Evolutionary conservation across 2,113 vertebrate species (phyloP).

Genomic region (Numida meleagris): DNA sequence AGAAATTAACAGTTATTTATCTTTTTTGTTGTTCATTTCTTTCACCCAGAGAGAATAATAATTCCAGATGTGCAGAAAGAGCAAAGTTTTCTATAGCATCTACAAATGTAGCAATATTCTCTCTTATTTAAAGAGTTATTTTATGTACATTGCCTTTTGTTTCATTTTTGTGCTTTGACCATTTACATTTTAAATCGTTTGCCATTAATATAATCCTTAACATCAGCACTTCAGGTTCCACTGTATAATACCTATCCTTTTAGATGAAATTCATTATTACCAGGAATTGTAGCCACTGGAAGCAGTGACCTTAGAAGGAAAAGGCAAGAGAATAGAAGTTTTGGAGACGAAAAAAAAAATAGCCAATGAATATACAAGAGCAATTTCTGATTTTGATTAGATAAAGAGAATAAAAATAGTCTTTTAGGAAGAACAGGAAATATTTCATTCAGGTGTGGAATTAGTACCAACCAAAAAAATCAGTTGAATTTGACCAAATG

Average conservation of each 20-base stretch:
- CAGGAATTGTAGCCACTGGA: neutral
- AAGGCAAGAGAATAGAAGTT: neutral
- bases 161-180: neutral
- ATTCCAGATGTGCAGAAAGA: neutral
- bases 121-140: neutral
- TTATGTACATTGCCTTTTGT: neutral
- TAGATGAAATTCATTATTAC: neutral
- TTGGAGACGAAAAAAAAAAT: neutral
- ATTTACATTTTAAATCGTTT: neutral
- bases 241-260: neutral
- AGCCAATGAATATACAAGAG: neutral
- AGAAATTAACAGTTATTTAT: neutral
- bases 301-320: neutral
- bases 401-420: neutral
- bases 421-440: neutral
- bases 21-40: neutral
- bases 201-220: neutral
- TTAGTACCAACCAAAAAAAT: neutral
- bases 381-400: neutral
- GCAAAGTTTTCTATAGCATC: neutral
- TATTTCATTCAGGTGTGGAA: neutral
- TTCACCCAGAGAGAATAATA: neutral
- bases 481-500: neutral
- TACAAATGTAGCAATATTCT: neutral
- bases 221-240: neutral